Base-by-base conservation (phyloP, 1,140 invertebrate genomes). In the Bombus affinis region DNA sequence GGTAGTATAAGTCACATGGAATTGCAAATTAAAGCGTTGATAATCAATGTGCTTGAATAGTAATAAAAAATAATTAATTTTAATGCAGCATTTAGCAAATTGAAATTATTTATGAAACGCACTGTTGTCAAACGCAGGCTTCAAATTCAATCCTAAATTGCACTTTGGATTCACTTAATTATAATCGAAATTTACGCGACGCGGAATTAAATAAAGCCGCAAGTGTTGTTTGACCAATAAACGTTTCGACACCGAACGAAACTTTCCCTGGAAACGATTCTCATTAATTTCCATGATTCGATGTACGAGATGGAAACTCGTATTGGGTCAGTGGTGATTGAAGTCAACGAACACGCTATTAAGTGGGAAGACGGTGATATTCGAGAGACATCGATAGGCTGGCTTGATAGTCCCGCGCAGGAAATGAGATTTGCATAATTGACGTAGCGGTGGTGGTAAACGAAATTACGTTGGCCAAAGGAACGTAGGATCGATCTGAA, bases 371-470 rank as follows among this genome's bases (percentile, higher is more conserved):
- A 76, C 35, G 32, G 35, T 59, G 39, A 44, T 22, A n/a, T n/a
- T 35, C 32, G n/a, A 6, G 15, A 1, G 25, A 18, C 18, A 18
- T 32, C 47, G 35, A 37, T 47, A 13, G 28, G 44, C 22, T 13
- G 9, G 32, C 10, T 22, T 5, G 37, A 75, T 74, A 65, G 22
- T 28, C 66, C 35, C 15, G n/a, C 1, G 35, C 59, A 22, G 57
- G 62, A 37, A 89, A 83, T 59, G 32, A 80, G 57, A 66, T 88
- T 87, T 81, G 39, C 82, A 85, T 83, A 88, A 88, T 82, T 35
- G 62, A 78, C 66, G 22, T 82, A 81, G 65, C 47, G 62, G 25
- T 3, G 28, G 47, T 25, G 37, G 47, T 32, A 22, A 74, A 71
- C 35, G 66, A 57, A 80, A 66, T 79, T 32, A 42, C 32, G 53